These are phyloP conservation scores for Neodiprion lecontei DNA, from an alignment of 1,140 invertebrate species.

Conservation along the genomic window DNA sequence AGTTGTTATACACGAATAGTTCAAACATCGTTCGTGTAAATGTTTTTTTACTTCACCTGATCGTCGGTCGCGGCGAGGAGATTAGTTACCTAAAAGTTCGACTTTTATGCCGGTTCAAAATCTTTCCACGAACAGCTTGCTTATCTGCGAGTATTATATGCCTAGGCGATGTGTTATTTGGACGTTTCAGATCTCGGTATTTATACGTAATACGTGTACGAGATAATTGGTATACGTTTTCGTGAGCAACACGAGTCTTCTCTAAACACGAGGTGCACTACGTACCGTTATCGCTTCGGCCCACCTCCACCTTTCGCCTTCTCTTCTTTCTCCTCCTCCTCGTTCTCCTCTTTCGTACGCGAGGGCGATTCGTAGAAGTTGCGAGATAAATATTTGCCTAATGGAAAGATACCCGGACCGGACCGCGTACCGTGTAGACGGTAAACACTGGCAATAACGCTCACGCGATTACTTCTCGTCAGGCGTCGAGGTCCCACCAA, in stretches of 20 bases:
- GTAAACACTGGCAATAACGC: not conserved
- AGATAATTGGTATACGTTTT: not conserved
- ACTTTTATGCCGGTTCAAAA: not conserved
- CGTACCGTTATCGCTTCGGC: not conserved
- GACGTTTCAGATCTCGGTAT: not conserved
- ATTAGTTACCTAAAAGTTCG: not conserved
- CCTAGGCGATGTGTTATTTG: not conserved
- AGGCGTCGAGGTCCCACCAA: not conserved
- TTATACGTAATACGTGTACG: not conserved
- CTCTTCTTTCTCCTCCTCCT: too few species aligned
- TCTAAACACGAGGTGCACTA: conserved; percentile 1
- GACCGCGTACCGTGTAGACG: not conserved
- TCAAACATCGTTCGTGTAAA: not conserved
- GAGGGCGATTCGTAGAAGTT: too few species aligned
- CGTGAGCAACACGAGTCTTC: not conserved
- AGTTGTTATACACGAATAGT: not conserved
- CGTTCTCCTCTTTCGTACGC: too few species aligned
- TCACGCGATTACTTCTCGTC: too few species aligned
- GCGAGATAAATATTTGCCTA: not conserved
- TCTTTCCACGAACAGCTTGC: conserved; percentile 4
- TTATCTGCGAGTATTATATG: not conserved
- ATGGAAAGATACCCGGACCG: not conserved
- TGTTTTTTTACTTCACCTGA: not conserved
- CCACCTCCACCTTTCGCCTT: too few species aligned
- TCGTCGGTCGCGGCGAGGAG: not conserved